A percentile compares a stretch with the other conserved stretches of the same genome.
Evolutionary conservation across 2,113 vertebrate species (phyloP).

Genomic region (Peucedramus taeniatus): DNA sequence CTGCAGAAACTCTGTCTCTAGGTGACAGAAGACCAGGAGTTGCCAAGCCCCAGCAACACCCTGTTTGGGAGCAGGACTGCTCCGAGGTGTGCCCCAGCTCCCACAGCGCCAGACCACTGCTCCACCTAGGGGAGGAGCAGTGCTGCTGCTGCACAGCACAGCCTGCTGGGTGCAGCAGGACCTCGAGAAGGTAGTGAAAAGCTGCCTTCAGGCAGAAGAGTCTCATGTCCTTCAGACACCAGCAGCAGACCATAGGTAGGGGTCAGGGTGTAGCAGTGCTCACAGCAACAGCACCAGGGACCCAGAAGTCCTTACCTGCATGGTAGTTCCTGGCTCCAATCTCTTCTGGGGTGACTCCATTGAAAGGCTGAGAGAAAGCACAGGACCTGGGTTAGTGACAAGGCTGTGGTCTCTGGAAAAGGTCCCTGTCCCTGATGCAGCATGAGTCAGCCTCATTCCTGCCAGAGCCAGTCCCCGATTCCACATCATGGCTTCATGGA

Average conservation of each 20-base stretch:
- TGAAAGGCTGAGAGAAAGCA: conserved; percentile 77
- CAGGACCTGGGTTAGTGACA: not conserved
- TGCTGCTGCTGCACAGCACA: not conserved
- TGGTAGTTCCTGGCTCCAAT: conserved; percentile 93
- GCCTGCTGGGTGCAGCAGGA: not conserved
- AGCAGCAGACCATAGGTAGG: not conserved
- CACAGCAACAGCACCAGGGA: accelerated
- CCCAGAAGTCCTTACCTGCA: conserved; percentile 76
- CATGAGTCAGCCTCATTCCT: not conserved
- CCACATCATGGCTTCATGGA: not conserved
- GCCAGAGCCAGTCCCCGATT: not conserved
- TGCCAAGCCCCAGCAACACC: not conserved
- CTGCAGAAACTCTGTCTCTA: not conserved
- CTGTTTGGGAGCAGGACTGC: not conserved
- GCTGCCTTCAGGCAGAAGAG: not conserved
- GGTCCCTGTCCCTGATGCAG: not conserved
- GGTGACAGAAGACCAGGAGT: not conserved
- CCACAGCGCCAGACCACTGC: accelerated
- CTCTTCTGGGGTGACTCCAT: conserved; percentile 83
- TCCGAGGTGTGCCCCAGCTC: accelerated
- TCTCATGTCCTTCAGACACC: not conserved
- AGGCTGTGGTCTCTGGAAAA: not conserved
- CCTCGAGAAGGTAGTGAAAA: not conserved
- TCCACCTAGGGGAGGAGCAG: not conserved
- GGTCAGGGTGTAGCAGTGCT: not conserved